Percentiles rank a stretch among this genome's conserved stretches.
These are phyloP conservation scores for Lagorchestes hirsutus DNA, from an alignment of 2,797 vertebrate genomes.

Conservation along the genomic window DNA sequence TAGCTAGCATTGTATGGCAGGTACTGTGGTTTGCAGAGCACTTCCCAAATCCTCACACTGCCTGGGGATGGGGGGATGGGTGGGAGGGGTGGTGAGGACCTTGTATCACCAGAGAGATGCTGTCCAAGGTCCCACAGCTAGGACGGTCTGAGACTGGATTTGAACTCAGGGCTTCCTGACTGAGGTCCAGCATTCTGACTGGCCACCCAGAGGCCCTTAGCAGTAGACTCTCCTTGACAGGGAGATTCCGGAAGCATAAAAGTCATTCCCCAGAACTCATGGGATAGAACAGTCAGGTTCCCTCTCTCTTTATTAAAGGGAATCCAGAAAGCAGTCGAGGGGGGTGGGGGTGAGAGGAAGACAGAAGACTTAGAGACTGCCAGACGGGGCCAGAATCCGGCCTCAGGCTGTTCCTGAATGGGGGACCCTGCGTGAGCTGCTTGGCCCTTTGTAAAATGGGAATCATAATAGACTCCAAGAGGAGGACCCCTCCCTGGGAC, in stretches of 20 bases:
- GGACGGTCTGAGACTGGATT: neutral
- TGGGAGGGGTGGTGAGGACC: neutral
- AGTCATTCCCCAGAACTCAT: neutral
- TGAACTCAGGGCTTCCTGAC: neutral
- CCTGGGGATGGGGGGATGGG: neutral
- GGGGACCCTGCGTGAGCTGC: neutral
- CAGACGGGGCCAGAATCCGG: neutral
- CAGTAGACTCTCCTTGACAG: neutral
- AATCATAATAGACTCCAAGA: neutral
- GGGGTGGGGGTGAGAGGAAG: fast-evolving
- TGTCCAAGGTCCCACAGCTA: neutral
- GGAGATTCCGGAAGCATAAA: neutral
- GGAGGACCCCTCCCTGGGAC: neutral
- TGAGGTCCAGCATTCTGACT: neutral
- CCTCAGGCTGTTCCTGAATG: neutral
- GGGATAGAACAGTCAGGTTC: neutral
- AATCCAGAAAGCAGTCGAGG: neutral
- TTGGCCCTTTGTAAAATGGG: neutral
- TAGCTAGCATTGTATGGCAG: neutral
- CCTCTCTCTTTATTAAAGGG: neutral
- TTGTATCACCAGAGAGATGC: neutral
- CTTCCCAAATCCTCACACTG: neutral
- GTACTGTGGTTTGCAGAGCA: neutral
- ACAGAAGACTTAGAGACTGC: neutral
- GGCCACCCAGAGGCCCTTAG: neutral